A percentile compares a stretch with the other conserved stretches of the same genome.
Evolutionary conservation across 2,113 vertebrate genomes (phyloP).

Genomic region (Syrmaticus mikado): DNA sequence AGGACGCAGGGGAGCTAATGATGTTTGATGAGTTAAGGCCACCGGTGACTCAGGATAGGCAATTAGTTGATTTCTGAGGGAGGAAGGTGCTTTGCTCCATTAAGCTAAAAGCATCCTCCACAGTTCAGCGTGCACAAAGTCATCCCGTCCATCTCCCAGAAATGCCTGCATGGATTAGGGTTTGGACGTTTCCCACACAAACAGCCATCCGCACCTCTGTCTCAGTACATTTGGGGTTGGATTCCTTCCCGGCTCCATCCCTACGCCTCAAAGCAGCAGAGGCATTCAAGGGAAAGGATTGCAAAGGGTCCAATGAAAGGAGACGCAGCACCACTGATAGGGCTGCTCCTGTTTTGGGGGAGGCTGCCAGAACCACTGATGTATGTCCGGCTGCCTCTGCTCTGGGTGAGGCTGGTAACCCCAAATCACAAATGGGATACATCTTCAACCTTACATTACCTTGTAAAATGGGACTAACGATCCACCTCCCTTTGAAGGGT

Average conservation of each 20-base stretch:
- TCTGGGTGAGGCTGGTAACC: not conserved
- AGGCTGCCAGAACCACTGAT: not conserved
- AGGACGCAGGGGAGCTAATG: constrained; percentile 51
- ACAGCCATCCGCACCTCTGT: not conserved
- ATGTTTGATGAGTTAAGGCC: constrained; percentile 65
- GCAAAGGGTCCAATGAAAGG: not conserved
- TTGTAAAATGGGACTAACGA: not conserved
- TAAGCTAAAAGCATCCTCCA: constrained; percentile 73
- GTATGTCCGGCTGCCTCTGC: not conserved
- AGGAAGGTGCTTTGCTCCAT: constrained; percentile 71
- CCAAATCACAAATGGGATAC: not conserved
- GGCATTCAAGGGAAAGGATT: not conserved
- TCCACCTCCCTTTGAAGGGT: not conserved
- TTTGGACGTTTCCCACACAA: not conserved
- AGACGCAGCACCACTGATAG: accelerated
- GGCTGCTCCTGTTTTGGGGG: not conserved
- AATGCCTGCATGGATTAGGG: not conserved
- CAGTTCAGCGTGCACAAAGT: not conserved
- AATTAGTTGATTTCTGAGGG: constrained; percentile 66
- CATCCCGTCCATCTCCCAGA: constrained; percentile 2
- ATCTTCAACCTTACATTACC: not conserved
- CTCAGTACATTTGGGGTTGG: not conserved
- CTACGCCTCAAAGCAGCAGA: not conserved
- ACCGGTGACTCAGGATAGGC: constrained; percentile 65
- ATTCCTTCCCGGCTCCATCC: not conserved